Conservation (phyloP, 2,797 vertebrate genomes). For the Hyperoplus immaculatus region DNA sequence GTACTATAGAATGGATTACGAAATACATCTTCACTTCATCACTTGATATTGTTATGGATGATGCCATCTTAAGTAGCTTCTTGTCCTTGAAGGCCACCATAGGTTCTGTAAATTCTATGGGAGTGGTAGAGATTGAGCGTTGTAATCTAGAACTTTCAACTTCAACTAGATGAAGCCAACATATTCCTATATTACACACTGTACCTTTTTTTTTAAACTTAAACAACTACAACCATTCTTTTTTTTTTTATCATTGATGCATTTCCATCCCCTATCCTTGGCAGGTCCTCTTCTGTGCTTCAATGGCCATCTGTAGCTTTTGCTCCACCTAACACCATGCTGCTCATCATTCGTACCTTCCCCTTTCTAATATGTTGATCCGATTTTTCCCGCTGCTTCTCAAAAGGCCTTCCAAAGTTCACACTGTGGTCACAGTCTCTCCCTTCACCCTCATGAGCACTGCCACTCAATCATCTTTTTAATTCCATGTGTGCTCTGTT, state of each 20-base stretch:
- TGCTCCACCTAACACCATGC: neutral
- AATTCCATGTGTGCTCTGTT: conserved; percentile 3
- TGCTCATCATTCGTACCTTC: neutral
- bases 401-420: conserved; percentile 18
- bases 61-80: no score
- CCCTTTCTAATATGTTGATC: conserved; percentile 33
- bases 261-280: neutral
- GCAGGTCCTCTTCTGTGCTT: neutral
- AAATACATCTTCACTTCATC: no score
- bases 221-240: neutral
- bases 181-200: no score
- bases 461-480: conserved; percentile 2
- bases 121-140: no score
- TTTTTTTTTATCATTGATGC: neutral
- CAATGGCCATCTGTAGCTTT: conserved; percentile 23
- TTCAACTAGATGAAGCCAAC: no score
- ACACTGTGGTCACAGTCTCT: neutral
- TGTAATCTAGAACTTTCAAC: no score
- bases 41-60: no score
- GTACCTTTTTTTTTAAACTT: neutral
- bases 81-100: no score
- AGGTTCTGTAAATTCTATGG: no score
- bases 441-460: conserved; percentile 1
- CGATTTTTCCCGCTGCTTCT: conserved; percentile 1
- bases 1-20: no score